These are phyloP conservation scores for Tympanoctomys barrerae DNA, from an alignment of 2,797 vertebrate genomes.

Conservation along the genomic window DNA sequence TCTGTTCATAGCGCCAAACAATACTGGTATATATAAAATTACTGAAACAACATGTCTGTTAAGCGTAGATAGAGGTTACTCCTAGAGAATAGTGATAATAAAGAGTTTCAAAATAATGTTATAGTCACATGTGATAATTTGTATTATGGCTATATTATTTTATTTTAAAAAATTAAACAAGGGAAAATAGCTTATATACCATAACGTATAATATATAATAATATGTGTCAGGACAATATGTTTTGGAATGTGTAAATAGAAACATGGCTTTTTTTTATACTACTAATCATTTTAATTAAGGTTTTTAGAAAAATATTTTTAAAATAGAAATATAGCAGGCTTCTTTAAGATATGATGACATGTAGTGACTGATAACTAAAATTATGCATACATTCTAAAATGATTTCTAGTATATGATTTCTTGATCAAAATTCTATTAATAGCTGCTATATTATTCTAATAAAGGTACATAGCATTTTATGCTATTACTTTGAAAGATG, in stretches of 20 bases:
- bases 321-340: conserved; percentile 66
- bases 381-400: conserved; percentile 71
- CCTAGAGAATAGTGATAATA: background rate
- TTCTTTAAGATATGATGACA: conserved; percentile 72
- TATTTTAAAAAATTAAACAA: conserved; percentile 32
- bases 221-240: background rate
- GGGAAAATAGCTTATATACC: background rate
- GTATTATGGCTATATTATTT: background rate
- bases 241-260: conserved; percentile 71
- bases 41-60: background rate
- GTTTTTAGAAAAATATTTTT: conserved; percentile 61
- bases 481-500: background rate
- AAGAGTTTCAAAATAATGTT: background rate
- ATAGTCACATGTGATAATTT: conserved; percentile 12
- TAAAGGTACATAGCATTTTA: conserved; percentile 38
- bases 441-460: conserved; percentile 60
- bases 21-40: background rate
- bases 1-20: background rate
- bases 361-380: conserved; percentile 62
- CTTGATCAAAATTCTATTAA: conserved; percentile 65
- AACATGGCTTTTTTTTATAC: conserved; percentile 61
- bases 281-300: conserved; percentile 76
- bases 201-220: background rate
- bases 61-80: background rate
- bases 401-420: conserved; percentile 67